Evolutionary conservation across 1,140 invertebrate genomes (phyloP), one percentile per base, ranked within the genome.

Genomic region (Whitmania pigra): DNA sequence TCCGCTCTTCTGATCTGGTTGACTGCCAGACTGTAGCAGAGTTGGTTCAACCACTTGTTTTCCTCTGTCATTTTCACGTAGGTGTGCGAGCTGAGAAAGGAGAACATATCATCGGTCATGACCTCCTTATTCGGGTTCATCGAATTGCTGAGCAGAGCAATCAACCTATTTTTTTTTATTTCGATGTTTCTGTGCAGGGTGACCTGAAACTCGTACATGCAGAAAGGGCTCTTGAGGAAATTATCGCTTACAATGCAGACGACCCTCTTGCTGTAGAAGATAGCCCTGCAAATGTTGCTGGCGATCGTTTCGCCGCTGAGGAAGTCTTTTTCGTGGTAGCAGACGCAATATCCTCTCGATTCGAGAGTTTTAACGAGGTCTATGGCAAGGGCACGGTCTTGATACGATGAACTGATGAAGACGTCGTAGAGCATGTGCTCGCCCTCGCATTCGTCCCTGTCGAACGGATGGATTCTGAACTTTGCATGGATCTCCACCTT

Each of bases 311-410:
- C 5, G 0, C 71, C 71, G 18, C 3, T 31, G 13, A 71, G 2
- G 55, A 71, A 71, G 29, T 71, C 71, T 36, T 43, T 25, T 5
- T 71, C 71, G 53, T 57, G 71, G 71, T 71, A 60, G 57, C 71
- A 71, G 57, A 71, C 43, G 40, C 53, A 31, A 27, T 66, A 71
- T n/a, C 53, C 53, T 25, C 18, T 57, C 17, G 17, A 27, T 54
- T 71, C 57, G 25, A 71, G 43, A 18, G 31, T 43, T 11, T 29
- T 27, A 60, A 71, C 22, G 20, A 71, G 22, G 6, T 49, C 27
- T 9, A 53, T 49, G 40, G 69, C 69, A 49, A 49, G 25, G n/a
- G 9, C 5, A 6, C 69, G 43, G 27, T 71, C 71, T 22, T 71
- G 53, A 54, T 66, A 31, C 25, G 54, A 60, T 20, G 29, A 71